Evolutionary conservation across 2,888 invertebrate genomes (phyloP).

Genomic region (Acrobasis consociella): DNA sequence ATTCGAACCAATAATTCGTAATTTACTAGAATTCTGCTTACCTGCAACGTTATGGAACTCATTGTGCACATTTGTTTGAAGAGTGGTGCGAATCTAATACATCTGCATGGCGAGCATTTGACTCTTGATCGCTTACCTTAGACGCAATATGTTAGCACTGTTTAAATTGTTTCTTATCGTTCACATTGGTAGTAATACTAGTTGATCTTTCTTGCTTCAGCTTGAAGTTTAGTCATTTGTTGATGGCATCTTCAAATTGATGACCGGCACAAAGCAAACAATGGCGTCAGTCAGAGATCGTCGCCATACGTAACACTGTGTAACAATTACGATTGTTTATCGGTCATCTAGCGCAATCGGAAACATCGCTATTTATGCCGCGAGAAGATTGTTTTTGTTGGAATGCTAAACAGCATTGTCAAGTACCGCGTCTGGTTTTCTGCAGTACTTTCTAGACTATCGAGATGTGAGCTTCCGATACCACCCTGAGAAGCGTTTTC

Average conservation of each 20-base stretch:
- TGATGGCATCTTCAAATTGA: neutral
- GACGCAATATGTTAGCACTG: too few species aligned
- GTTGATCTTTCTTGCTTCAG: neutral
- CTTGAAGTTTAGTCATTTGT: neutral
- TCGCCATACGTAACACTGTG: slow-evolving; percentile 1
- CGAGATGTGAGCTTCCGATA: slow-evolving; percentile 9
- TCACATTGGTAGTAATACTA: too few species aligned
- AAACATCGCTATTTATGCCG: neutral
- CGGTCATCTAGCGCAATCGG: neutral
- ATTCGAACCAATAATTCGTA: too few species aligned
- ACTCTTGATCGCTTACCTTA: too few species aligned
- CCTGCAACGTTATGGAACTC: too few species aligned
- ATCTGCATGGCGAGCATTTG: too few species aligned
- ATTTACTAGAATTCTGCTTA: too few species aligned
- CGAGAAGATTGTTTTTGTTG: slow-evolving; percentile 32
- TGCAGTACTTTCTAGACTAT: slow-evolving; percentile 6
- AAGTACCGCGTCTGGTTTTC: neutral
- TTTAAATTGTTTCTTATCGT: too few species aligned
- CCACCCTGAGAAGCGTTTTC: neutral
- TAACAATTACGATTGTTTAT: slow-evolving; percentile 12
- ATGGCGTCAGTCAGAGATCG: neutral
- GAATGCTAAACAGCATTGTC: slow-evolving; percentile 10
- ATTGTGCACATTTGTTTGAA: too few species aligned
- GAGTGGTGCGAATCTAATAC: too few species aligned
- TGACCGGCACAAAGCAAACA: neutral